Evolutionary conservation across 2,113 vertebrate species (phyloP), one percentile per base, ranked within the genome.

Genomic region (Gnathochromis pfefferi): DNA sequence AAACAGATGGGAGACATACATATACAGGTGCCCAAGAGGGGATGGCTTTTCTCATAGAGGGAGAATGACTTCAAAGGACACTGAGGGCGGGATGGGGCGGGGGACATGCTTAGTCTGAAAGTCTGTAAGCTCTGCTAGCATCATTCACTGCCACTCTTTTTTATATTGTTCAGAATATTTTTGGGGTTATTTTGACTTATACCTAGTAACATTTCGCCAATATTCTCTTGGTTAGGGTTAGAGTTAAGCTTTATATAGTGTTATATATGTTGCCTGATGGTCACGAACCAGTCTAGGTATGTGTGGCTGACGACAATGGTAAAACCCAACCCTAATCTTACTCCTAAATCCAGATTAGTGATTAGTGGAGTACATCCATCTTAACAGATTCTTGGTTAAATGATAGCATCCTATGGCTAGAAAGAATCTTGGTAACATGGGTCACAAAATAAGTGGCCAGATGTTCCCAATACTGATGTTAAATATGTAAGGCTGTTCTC

Each of bases 1-100:
- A 51, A 12, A 51, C 6, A 33, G 45, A 31, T n/a, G 17, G 45
- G 42, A n/a, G 73, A 78, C 26, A 31, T 78, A n/a, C 7, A 78
- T 78, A 51, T n/a, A 51, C 16, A 13, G 45, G 73, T 78, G 3
- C 26, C 45, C 17, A 49, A 49, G 73, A 78, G 26, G 45, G 45
- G 26, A 51, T 49, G 45, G 73, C 7, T 78, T 47, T 78, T 78
- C 45, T 33, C 73, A 31, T 31, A 51, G 26, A 31, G 6, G 42
- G 9, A 19, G 42, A 75, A 49, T 49, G 23, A 47, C 70, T 78
- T 49, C 26, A 4, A 51, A 78, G 3, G 9, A 12, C 45, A 51
- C 26, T 33, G 6, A 19, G 3, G 26, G 4, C 0, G 1, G 31
- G 58, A 7, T 35, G 60, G 60, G 6, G 17, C 10, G 1, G 4